Evolutionary conservation across 2,797 vertebrate species (phyloP).

Genomic region (Alosa sapidissima): DNA sequence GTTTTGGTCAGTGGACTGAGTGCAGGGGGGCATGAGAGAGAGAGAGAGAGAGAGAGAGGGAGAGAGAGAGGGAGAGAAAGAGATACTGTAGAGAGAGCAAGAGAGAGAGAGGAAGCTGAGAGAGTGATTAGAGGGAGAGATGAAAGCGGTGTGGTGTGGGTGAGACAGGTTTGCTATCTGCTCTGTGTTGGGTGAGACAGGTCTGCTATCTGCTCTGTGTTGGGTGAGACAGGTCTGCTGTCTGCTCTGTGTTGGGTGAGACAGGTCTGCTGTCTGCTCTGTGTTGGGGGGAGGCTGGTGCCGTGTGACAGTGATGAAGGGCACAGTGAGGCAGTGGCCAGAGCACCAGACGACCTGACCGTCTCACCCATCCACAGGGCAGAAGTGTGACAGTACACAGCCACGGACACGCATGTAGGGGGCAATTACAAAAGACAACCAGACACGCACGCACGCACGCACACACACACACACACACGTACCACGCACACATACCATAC

Average conservation of each 20-base stretch:
- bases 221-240: background rate
- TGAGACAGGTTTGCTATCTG: background rate
- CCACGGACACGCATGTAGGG: slow-evolving; percentile 28
- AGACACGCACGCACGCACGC: background rate
- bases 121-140: background rate
- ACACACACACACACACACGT: background rate
- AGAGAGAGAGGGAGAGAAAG: too few species aligned
- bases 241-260: background rate
- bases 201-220: background rate
- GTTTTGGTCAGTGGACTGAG: background rate
- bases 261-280: background rate
- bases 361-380: background rate
- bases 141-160: background rate
- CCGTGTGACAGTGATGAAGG: slow-evolving; percentile 33
- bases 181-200: background rate
- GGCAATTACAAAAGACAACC: slow-evolving; percentile 4
- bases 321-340: slow-evolving; percentile 19
- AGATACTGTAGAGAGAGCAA: too few species aligned
- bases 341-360: slow-evolving; percentile 26
- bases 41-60: too few species aligned
- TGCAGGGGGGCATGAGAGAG: background rate
- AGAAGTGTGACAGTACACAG: slow-evolving; percentile 33
- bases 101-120: background rate
- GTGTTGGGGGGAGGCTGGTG: background rate
- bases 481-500: background rate